These are phyloP conservation scores for Drosophila ambigua DNA, from an alignment of 1,140 invertebrate species.

Conservation along the genomic window DNA sequence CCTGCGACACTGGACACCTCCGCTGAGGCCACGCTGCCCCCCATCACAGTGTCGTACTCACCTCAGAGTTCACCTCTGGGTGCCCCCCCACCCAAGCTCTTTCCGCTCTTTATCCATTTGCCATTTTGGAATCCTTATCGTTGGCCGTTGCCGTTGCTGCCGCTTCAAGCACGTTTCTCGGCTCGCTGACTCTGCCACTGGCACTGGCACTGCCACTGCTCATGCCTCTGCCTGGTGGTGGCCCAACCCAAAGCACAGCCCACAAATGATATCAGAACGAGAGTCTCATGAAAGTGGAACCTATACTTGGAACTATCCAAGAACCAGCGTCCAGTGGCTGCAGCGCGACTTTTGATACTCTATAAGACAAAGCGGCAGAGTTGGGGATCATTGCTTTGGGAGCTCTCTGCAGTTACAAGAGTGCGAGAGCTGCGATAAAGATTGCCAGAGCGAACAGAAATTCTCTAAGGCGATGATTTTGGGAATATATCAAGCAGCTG, in stretches of 20 bases:
- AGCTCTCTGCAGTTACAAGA: no score
- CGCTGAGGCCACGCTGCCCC: not conserved
- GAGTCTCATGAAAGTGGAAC: conserved; percentile 22
- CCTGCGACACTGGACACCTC: conserved; percentile 53
- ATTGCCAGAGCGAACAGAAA: no score
- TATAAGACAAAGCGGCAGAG: not conserved
- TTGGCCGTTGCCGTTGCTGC: conserved; percentile 14
- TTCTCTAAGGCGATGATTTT: no score
- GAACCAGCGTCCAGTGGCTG: conserved; percentile 3
- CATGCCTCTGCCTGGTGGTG: conserved; percentile 1
- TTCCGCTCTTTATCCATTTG: conserved; percentile 47
- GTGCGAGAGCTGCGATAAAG: no score
- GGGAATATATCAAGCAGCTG: no score
- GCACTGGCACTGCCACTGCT: conserved; percentile 9
- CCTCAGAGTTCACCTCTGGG: conserved; percentile 13
- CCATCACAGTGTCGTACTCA: not conserved
- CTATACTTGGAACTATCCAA: conserved; percentile 15
- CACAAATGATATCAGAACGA: conserved; percentile 28
- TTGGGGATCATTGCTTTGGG: no score
- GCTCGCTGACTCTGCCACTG: conserved; percentile 29
- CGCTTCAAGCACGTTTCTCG: conserved; percentile 44
- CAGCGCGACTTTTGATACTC: not conserved
- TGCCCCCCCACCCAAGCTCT: not conserved
- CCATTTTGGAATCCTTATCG: conserved; percentile 59
- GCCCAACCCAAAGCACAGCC: not conserved